Conservation (phyloP, 2,888 invertebrate genomes). For the Panopea generosa region DNA sequence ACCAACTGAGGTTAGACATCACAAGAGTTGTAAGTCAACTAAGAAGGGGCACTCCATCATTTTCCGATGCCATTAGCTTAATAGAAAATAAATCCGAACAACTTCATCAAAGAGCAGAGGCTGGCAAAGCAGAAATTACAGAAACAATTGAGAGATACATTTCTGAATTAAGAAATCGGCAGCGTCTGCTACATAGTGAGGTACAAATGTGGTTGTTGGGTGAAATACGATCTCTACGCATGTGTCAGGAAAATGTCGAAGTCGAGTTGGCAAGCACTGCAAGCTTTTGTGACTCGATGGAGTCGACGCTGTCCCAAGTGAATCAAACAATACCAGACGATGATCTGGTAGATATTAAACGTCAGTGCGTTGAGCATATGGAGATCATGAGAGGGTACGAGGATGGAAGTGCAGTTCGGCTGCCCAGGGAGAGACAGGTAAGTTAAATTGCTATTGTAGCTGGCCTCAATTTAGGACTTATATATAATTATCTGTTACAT, state of each 20-base stretch:
- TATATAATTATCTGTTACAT: too few relatives aligned
- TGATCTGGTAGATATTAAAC: slow-evolving; percentile 74
- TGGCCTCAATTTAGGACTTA: too few relatives aligned
- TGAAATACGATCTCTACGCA: slow-evolving; percentile 93
- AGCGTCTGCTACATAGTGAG: slow-evolving; percentile 87
- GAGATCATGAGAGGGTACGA: slow-evolving; percentile 76
- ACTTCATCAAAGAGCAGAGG: slow-evolving; percentile 94
- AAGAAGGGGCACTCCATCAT: slow-evolving; percentile 90
- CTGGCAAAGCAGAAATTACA: slow-evolving; percentile 96
- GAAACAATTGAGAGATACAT: slow-evolving; percentile 78
- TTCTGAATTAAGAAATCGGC: slow-evolving; percentile 86
- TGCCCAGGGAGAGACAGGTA: slow-evolving; percentile 90
- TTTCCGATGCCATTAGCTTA: slow-evolving; percentile 75
- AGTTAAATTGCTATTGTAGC: too few relatives aligned
- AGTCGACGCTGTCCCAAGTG: slow-evolving; percentile 67
- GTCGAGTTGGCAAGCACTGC: slow-evolving; percentile 97
- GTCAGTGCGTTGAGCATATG: slow-evolving; percentile 78
- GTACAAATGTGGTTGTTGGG: slow-evolving; percentile 95
- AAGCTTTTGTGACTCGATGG: slow-evolving; percentile 94
- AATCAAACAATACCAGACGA: slow-evolving; percentile 72
- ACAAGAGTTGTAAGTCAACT: slow-evolving; percentile 91
- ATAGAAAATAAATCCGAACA: slow-evolving; percentile 94
- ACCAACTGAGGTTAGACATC: slow-evolving; percentile 88
- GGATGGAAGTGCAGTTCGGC: slow-evolving; percentile 92
- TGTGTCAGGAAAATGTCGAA: slow-evolving; percentile 96